phyloP scores from a whole-genome alignment of 2,888 invertebrate genomes.

The Oithona nana region DNA sequence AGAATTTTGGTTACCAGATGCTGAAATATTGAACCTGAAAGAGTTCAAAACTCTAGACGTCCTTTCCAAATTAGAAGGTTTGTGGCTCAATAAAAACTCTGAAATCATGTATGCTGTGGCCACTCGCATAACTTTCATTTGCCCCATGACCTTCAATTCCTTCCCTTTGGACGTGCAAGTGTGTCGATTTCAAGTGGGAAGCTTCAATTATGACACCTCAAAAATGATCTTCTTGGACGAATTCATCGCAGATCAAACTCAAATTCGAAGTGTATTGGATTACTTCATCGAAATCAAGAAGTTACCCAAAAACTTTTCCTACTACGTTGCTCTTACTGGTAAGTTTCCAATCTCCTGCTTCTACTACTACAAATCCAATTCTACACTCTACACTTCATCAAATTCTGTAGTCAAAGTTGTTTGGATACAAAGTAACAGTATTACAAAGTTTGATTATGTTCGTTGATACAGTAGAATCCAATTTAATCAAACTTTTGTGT shows the following conservation, averaged over 20 bases:
- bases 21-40: slow-evolving; percentile 16
- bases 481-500: too few relatives aligned
- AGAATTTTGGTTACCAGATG: slow-evolving; percentile 17
- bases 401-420: too few relatives aligned
- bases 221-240: slow-evolving; percentile 17
- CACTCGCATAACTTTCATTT: slow-evolving; percentile 15
- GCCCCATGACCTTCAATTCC: slow-evolving; percentile 17
- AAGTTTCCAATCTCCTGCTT: too few relatives aligned
- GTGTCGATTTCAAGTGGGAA: slow-evolving; percentile 16
- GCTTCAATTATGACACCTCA: slow-evolving; percentile 15
- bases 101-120: slow-evolving; percentile 17
- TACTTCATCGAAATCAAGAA: slow-evolving; percentile 14
- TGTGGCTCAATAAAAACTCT: slow-evolving; percentile 15
- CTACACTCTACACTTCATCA: too few relatives aligned
- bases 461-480: too few relatives aligned
- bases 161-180: slow-evolving; percentile 17
- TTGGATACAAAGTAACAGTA: too few relatives aligned
- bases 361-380: too few relatives aligned
- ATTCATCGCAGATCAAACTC: slow-evolving; percentile 15
- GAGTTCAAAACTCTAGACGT: slow-evolving; percentile 17
- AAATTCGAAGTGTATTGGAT: slow-evolving; percentile 14
- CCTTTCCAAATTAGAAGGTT: slow-evolving; percentile 16
- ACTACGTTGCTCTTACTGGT: slow-evolving; percentile 16
- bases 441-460: too few relatives aligned
- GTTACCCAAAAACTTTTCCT: neutral